Evolutionary conservation across 64 coral and sea anemone species (phyloP).

Genomic region (Actinia equina): DNA sequence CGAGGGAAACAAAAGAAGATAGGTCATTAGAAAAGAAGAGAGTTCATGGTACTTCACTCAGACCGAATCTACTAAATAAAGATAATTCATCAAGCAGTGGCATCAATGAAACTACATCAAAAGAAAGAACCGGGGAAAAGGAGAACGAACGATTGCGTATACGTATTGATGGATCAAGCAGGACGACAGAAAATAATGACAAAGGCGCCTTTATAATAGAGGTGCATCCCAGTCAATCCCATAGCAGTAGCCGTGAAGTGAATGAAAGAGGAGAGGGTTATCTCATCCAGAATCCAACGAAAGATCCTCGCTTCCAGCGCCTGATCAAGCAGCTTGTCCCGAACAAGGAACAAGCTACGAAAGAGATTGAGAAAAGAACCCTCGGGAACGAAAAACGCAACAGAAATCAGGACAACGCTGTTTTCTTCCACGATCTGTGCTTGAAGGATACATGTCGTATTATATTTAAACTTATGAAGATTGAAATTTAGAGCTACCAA

Average conservation of each 20-base stretch:
- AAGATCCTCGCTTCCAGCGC: conserved; percentile 7
- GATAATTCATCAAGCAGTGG: background rate
- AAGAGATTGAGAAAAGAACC: background rate
- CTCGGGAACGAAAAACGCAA: background rate
- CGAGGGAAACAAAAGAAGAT: too few relatives aligned
- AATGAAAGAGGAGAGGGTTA: background rate
- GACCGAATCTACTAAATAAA: background rate
- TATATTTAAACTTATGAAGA: too few relatives aligned
- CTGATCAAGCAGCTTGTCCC: background rate
- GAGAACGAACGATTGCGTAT: background rate
- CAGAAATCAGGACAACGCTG: too few relatives aligned
- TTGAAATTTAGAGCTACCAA: too few relatives aligned
- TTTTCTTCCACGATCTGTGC: too few relatives aligned
- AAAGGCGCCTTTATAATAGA: background rate
- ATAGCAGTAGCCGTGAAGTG: background rate
- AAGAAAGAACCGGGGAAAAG: background rate
- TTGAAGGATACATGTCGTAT: too few relatives aligned
- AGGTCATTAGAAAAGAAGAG: too few relatives aligned
- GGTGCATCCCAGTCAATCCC: background rate
- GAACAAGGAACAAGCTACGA: background rate
- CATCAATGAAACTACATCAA: background rate
- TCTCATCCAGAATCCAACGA: background rate
- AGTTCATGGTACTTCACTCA: background rate
- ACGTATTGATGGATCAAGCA: background rate
- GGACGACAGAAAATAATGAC: background rate